Conservation (phyloP, 1,140 invertebrate genomes). For the Orussus abietinus region DNA sequence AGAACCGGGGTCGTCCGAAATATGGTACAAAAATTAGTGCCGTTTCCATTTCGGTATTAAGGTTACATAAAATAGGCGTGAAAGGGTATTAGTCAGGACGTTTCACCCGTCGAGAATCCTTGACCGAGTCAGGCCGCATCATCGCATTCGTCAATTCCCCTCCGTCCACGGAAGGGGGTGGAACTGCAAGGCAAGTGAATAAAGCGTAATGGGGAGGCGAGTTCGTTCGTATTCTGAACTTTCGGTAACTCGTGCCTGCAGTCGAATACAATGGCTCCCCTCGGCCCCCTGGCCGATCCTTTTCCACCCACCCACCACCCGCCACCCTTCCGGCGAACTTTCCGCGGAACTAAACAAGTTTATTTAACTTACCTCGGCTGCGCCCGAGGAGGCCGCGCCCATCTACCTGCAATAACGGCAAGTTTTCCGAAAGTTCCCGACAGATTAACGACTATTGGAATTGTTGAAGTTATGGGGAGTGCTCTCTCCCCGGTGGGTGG, state of each 20-base stretch:
- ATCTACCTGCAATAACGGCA: conserved; percentile 42
- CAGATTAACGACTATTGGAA: conserved; percentile 49
- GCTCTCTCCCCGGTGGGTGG: conserved; percentile 9
- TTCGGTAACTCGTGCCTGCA: conserved; percentile 30
- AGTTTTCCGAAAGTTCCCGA: conserved; percentile 44
- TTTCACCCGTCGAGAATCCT: no score
- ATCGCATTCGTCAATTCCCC: no score
- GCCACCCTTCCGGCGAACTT: conserved; percentile 41
- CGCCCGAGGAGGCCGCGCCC: conserved; percentile 16
- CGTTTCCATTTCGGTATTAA: no score
- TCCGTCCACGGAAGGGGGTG: no score
- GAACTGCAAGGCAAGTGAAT: conserved; percentile 44
- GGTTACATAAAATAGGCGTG: no score
- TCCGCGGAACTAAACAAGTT: conserved; percentile 46
- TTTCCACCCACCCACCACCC: no score
- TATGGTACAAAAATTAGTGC: no score
- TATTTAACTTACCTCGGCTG: conserved; percentile 45
- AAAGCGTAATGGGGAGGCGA: conserved; percentile 44
- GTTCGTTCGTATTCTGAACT: conserved; percentile 43
- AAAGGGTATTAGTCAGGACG: no score
- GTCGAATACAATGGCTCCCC: conserved; percentile 44
- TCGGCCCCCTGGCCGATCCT: no score
- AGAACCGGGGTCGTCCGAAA: no score
- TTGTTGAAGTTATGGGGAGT: conserved; percentile 40
- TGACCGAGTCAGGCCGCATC: no score